phyloP scores from a whole-genome alignment of 2,797 vertebrate species.

The Enteromius paludinosus region DNA sequence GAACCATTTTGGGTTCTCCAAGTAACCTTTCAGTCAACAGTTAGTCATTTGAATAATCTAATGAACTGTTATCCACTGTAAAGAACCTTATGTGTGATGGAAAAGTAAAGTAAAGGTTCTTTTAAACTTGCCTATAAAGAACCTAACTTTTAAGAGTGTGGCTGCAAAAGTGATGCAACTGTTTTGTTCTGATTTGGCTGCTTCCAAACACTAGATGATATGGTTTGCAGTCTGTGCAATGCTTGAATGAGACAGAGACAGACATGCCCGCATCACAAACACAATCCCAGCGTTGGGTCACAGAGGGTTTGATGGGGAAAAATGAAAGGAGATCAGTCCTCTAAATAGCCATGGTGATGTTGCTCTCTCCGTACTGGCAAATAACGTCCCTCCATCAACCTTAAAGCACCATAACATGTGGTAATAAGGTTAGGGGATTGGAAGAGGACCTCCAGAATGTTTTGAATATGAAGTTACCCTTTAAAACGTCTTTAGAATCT shows the following conservation, averaged over 20 bases:
- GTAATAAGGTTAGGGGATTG: slow-evolving; percentile 9
- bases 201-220: neutral
- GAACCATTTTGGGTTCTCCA: neutral
- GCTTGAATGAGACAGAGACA: slow-evolving; percentile 25
- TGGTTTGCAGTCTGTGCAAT: neutral
- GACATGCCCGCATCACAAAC: slow-evolving; percentile 24
- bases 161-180: neutral
- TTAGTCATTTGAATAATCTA: neutral
- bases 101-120: neutral
- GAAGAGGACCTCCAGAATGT: neutral
- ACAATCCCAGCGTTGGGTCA: slow-evolving; percentile 24
- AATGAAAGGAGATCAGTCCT: slow-evolving; percentile 29
- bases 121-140: neutral
- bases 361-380: neutral
- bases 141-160: neutral
- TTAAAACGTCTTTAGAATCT: neutral
- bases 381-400: neutral
- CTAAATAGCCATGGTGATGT: slow-evolving; percentile 12
- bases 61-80: neutral
- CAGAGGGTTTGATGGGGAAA: slow-evolving; percentile 16
- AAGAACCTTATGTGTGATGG: neutral
- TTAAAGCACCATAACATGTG: neutral
- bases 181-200: neutral
- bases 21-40: neutral
- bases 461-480: neutral